Conservation (phyloP, 2,113 vertebrate genomes). For the Sigmodon hispidus region DNA sequence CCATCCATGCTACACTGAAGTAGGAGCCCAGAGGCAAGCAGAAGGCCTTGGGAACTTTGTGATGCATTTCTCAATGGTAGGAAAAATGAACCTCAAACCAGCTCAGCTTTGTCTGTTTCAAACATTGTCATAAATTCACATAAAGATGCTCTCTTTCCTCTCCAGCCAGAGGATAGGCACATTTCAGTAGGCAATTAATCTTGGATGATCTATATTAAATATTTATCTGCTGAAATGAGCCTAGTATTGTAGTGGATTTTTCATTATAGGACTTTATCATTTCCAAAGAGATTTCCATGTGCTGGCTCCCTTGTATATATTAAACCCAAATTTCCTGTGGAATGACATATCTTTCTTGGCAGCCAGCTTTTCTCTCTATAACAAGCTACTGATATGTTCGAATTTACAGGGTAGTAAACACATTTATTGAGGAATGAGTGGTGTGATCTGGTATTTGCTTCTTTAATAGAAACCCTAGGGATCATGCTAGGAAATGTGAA, state of each 20-base stretch:
- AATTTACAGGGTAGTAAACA: slow-evolving; percentile 86
- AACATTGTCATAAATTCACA: slow-evolving; percentile 84
- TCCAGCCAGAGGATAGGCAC: slow-evolving; percentile 78
- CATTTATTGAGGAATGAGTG: slow-evolving; percentile 82
- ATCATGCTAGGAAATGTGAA: slow-evolving; percentile 64
- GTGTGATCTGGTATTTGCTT: slow-evolving; percentile 79
- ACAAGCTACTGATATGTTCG: slow-evolving; percentile 85
- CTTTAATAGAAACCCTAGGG: slow-evolving; percentile 77
- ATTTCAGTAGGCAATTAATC: slow-evolving; percentile 87
- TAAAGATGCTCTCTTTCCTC: slow-evolving; percentile 83
- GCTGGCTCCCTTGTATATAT: slow-evolving; percentile 74
- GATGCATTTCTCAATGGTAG: slow-evolving; percentile 71
- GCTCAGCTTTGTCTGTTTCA: slow-evolving; percentile 82
- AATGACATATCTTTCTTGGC: slow-evolving; percentile 78
- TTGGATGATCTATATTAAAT: slow-evolving; percentile 91
- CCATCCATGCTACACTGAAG: slow-evolving; percentile 49
- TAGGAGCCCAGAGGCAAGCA: slow-evolving; percentile 77
- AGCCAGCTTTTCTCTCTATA: slow-evolving; percentile 83
- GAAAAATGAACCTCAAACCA: slow-evolving; percentile 22
- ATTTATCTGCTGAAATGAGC: slow-evolving; percentile 88
- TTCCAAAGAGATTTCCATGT: slow-evolving; percentile 84
- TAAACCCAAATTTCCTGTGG: slow-evolving; percentile 83
- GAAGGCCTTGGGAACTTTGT: slow-evolving; percentile 80
- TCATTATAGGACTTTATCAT: slow-evolving; percentile 88
- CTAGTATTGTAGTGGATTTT: slow-evolving; percentile 86